A percentile compares a stretch with the other conserved stretches of the same genome.
Evolutionary conservation across 2,797 vertebrate genomes (phyloP).

Genomic region (Anniella stebbinsi): DNA sequence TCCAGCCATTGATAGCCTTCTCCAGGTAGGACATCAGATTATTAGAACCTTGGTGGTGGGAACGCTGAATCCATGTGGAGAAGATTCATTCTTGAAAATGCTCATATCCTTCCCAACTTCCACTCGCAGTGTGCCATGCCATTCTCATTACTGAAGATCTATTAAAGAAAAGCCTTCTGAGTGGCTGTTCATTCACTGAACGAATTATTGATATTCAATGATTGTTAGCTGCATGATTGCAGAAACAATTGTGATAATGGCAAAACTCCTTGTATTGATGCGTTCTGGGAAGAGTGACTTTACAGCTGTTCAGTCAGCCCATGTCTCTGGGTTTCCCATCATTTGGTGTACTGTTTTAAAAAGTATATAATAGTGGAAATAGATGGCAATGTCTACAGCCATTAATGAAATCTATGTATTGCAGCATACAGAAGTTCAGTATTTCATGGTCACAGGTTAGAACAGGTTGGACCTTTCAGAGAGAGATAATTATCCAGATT

Average conservation of each 20-base stretch:
- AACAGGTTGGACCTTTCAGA: constrained; percentile 15
- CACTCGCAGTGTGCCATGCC: not conserved
- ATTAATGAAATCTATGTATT: constrained; percentile 28
- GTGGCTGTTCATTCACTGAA: not conserved
- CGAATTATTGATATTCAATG: not conserved
- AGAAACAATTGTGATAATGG: not conserved
- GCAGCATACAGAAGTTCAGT: constrained; percentile 8
- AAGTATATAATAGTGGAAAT: not conserved
- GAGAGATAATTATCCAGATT: constrained; percentile 6
- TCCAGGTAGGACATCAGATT: not conserved
- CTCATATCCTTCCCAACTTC: not conserved
- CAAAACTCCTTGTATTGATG: not conserved
- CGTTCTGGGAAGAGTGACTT: not conserved
- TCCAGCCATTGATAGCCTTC: too few relatives aligned
- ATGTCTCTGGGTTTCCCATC: not conserved
- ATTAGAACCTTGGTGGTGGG: not conserved
- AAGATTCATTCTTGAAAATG: constrained; percentile 8
- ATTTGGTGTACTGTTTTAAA: not conserved
- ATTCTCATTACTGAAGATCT: not conserved
- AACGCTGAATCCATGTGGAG: not conserved
- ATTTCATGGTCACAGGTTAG: not conserved
- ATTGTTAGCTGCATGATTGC: not conserved
- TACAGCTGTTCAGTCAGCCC: not conserved
- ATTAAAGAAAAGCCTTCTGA: not conserved
- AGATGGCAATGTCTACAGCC: not conserved